Evolutionary conservation across 2,888 invertebrate species (phyloP).

Genomic region (Helleia helle): DNA sequence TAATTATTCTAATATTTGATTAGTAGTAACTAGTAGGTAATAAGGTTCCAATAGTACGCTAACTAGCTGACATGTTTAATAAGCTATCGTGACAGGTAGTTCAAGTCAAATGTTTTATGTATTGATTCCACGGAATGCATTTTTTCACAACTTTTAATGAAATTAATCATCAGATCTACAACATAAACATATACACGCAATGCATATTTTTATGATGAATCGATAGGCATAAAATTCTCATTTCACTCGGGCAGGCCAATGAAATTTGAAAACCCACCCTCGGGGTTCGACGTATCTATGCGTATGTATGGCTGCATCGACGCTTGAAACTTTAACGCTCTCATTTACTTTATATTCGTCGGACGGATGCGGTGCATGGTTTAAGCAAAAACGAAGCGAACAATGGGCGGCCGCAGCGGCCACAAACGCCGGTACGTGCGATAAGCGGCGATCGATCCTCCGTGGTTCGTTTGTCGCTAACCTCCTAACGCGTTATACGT

Average conservation of each 20-base stretch:
- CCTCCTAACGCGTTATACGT: conserved; percentile 37
- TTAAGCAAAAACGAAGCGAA: conserved; percentile 41
- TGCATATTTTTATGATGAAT: background rate
- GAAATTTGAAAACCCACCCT: conserved; percentile 20
- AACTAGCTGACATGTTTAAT: no score
- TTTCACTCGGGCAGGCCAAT: conserved; percentile 14
- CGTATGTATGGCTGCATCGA: conserved; percentile 26
- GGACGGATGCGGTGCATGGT: conserved; percentile 32
- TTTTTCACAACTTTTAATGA: no score
- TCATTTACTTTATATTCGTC: conserved; percentile 45
- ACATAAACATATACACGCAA: background rate
- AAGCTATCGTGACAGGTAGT: no score
- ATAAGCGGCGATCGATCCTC: conserved; percentile 50
- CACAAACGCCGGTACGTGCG: conserved; percentile 31
- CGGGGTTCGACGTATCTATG: conserved; percentile 27
- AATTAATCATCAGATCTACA: no score
- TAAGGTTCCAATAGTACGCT: no score
- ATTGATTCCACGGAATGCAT: no score
- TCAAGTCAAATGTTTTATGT: no score
- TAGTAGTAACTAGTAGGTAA: no score
- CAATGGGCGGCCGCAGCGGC: conserved; percentile 27
- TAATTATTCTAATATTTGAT: no score
- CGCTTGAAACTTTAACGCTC: conserved; percentile 43
- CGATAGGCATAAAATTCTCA: conserved; percentile 5
- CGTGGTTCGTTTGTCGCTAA: conserved; percentile 25